Evolutionary conservation across 2,797 vertebrate species (phyloP).

Genomic region (Sebastes steindachneri): DNA sequence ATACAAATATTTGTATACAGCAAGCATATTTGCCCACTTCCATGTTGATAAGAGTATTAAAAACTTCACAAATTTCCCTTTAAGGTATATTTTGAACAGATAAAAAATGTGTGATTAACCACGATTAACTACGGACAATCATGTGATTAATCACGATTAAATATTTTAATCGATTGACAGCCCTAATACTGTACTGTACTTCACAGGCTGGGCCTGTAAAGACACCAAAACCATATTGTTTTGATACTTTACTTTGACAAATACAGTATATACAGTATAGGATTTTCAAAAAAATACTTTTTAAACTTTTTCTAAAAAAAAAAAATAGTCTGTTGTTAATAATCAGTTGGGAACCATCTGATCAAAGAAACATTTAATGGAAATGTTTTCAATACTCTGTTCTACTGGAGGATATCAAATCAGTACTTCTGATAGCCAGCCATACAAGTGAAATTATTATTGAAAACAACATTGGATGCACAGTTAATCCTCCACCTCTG

Average conservation of each 20-base stretch:
- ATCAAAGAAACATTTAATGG: background rate
- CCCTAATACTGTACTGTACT: background rate
- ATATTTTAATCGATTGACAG: too few relatives aligned
- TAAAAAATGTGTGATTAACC: too few relatives aligned
- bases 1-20: too few relatives aligned
- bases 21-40: too few relatives aligned
- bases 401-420: background rate
- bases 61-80: too few relatives aligned
- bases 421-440: background rate
- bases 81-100: too few relatives aligned
- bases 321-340: too few relatives aligned
- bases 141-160: too few relatives aligned
- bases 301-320: too few relatives aligned
- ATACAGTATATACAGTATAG: background rate
- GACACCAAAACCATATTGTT: background rate
- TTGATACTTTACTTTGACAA: background rate
- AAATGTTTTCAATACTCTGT: background rate
- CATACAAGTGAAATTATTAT: background rate
- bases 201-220: background rate
- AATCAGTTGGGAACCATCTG: background rate
- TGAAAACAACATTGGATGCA: constrained; percentile 1
- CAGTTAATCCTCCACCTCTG: constrained; percentile 3
- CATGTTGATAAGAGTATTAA: too few relatives aligned
- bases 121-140: too few relatives aligned
- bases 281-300: too few relatives aligned